Evolutionary conservation across 2,888 invertebrate genomes (phyloP), one percentile per base, ranked within the genome.

Genomic region (Empis livida): DNA sequence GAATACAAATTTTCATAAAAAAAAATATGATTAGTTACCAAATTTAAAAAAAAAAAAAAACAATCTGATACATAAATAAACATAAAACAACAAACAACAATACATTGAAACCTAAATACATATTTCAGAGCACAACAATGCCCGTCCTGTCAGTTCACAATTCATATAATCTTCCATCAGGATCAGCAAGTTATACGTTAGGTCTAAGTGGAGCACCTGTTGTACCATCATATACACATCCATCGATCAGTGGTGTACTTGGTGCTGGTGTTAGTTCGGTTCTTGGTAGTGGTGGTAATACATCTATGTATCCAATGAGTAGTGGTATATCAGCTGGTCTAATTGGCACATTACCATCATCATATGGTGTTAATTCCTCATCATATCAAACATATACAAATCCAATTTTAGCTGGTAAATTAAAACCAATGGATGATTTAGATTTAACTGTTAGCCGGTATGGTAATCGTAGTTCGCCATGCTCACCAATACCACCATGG

Each of bases 341-440:
- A 51, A 58, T 61, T 32, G 65, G 59, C 49, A 56, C 62, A 11
- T 64, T 61, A 53, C 61, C 63, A 10, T 60, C 64, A 38, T 61
- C 65, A 15, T 67, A 65, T 49, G 62, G 65, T 10, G 65, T 62
- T 42, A 61, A 62, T 46, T 68, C 57, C 63, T 71, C 64, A 61
- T 73, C 65, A 62, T 74, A 67, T 57, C 63, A 68, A 16, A 79
- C 79, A 4, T 83, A 82, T 58, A 78, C 81, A 49, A 81, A 82
- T 60, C 82, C 82, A 15, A 65, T 82, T 51, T 65, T 82, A 65
- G 72, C 77, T 67, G 67, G 73, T 45, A 83, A 83, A 67, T 70
- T 82, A 66, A 83, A 84, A 67, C 78, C 81, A 51, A 71, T 82
- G 63, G 83, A 84, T 57, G 83, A 84, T 62, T 78, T 82, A 52